Conservation (phyloP, 1,140 invertebrate species). For the Drosophila pectinifera region DNA sequence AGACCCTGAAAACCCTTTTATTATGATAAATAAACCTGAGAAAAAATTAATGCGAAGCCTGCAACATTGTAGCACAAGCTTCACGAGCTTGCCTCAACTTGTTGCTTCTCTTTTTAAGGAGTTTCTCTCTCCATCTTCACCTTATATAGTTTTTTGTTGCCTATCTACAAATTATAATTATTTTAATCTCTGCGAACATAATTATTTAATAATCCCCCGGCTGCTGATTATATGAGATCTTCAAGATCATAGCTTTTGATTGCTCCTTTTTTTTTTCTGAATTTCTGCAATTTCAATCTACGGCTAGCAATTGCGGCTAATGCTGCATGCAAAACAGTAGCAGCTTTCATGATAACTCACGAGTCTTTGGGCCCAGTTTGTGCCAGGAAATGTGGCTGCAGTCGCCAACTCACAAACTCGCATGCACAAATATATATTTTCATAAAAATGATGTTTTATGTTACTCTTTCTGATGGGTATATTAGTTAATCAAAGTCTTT, state of each 20-base stretch:
- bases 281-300: slow-evolving; percentile 41
- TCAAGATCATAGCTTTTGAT: slow-evolving; percentile 32
- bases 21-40: not conserved
- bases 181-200: slow-evolving; percentile 34
- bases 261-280: slow-evolving; percentile 16
- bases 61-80: slow-evolving; percentile 9
- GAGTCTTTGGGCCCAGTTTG: slow-evolving; percentile 29
- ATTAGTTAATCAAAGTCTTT: rapidly evolving
- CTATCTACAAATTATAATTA: slow-evolving; percentile 17
- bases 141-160: not conserved
- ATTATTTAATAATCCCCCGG: slow-evolving; percentile 40
- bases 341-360: slow-evolving; percentile 50
- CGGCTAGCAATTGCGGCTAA: slow-evolving; percentile 38
- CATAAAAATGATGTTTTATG: slow-evolving; percentile 47
- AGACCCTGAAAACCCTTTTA: slow-evolving; percentile 8
- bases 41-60: not conserved
- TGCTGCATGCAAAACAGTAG: slow-evolving; percentile 37
- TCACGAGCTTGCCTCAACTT: not conserved
- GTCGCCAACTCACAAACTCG: slow-evolving; percentile 29
- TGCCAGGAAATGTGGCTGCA: slow-evolving; percentile 40
- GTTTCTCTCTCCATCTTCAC: slow-evolving; percentile 3
- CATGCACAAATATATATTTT: slow-evolving; percentile 72
- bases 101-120: not conserved
- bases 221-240: slow-evolving; percentile 19
- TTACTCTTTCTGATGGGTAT: slow-evolving; percentile 9